Evolutionary conservation across 2,797 vertebrate genomes (phyloP).

Genomic region (Carapus acus): DNA sequence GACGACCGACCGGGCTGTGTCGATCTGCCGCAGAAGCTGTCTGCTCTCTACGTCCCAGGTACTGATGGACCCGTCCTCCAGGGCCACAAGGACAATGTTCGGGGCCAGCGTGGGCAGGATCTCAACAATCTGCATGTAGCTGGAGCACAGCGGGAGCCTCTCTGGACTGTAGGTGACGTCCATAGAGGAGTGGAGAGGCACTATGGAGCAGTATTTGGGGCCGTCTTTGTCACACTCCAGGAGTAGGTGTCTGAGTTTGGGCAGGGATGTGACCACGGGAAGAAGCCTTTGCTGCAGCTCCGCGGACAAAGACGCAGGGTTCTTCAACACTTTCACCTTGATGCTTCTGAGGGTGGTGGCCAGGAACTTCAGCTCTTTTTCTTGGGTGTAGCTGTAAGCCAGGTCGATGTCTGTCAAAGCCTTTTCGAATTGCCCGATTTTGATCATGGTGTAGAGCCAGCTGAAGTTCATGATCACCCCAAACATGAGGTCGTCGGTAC

Average conservation of each 20-base stretch:
- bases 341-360: conserved; percentile 89
- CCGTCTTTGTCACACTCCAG: conserved; percentile 98
- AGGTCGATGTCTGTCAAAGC: conserved; percentile 90
- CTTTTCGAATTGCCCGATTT: conserved; percentile 96
- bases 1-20: conserved; percentile 90
- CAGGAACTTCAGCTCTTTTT: conserved; percentile 97
- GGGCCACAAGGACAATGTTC: conserved; percentile 87
- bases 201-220: conserved; percentile 98
- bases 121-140: conserved; percentile 94
- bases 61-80: conserved; percentile 96
- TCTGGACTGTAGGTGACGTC: conserved; percentile 96
- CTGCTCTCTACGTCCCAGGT: conserved; percentile 96
- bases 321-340: conserved; percentile 89
- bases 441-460: conserved; percentile 99
- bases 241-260: conserved; percentile 94
- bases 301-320: conserved; percentile 91
- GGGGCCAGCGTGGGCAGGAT: conserved; percentile 90
- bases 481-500: conserved; percentile 91
- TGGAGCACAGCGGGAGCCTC: conserved; percentile 88
- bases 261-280: conserved; percentile 93
- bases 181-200: conserved; percentile 97
- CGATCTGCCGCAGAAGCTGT: conserved; percentile 91
- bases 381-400: conserved; percentile 90
- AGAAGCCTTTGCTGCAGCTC: conserved; percentile 96
- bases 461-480: conserved; percentile 99